Evolutionary conservation across 2,888 invertebrate species (phyloP).

Genomic region (Dendrolimus pini): DNA sequence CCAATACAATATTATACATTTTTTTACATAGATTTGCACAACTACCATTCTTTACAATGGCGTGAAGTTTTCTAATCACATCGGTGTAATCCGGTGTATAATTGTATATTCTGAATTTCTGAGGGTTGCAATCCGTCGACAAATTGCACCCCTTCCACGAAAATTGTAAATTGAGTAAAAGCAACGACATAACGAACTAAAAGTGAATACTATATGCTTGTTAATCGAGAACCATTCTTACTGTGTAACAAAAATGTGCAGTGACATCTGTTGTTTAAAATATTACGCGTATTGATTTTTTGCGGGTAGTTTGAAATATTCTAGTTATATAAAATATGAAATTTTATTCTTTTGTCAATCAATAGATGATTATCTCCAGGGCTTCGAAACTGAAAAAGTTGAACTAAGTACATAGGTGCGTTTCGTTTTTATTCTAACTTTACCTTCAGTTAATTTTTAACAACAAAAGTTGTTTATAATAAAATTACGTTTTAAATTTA

Average conservation of each 20-base stretch:
- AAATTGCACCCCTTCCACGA: slow-evolving; percentile 26
- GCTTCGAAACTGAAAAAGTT: no score
- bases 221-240: slow-evolving; percentile 7
- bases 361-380: no score
- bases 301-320: slow-evolving; percentile 12
- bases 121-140: slow-evolving; percentile 27
- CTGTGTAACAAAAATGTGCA: slow-evolving; percentile 18
- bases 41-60: no score
- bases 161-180: slow-evolving; percentile 17
- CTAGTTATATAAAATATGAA: background rate
- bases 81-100: background rate
- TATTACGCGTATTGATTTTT: background rate
- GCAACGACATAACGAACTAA: slow-evolving; percentile 7
- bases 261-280: slow-evolving; percentile 20
- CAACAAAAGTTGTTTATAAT: no score
- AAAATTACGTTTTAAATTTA: no score
- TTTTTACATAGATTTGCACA: no score
- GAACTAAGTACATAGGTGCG: no score
- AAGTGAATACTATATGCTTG: background rate
- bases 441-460: no score
- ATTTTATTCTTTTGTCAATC: no score
- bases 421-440: no score
- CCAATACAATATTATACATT: no score
- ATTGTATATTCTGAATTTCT: slow-evolving; percentile 7
- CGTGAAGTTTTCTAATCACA: no score